phyloP scores from a whole-genome alignment of 2,888 invertebrate species.

The Dinocampus coccinellae region DNA sequence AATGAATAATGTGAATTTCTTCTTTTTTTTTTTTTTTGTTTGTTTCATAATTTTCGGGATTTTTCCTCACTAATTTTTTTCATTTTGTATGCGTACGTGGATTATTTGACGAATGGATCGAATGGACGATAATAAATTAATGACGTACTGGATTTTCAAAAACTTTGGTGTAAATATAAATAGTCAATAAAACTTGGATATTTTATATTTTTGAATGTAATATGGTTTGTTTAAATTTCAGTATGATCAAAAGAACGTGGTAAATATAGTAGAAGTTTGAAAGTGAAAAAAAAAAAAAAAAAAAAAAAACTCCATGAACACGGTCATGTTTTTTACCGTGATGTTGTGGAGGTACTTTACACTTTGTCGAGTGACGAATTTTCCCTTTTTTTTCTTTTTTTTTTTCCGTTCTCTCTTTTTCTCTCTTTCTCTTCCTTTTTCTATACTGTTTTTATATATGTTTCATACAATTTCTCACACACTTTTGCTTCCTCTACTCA shows the following conservation, averaged over 20 bases:
- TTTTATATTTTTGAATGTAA: background rate
- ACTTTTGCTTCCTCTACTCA: background rate
- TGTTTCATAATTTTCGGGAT: no score
- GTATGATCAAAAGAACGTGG: background rate
- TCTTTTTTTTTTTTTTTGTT: no score
- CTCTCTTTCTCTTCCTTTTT: background rate
- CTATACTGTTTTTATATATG: no score
- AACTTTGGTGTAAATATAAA: background rate
- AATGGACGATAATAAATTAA: no score
- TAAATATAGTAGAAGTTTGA: background rate
- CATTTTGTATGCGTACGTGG: no score
- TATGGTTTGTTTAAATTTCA: background rate
- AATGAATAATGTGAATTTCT: no score
- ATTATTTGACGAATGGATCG: no score
- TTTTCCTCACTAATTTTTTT: no score
- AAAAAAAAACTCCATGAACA: background rate
- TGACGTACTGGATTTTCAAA: no score
- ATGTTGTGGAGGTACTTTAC: background rate
- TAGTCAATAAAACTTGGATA: background rate
- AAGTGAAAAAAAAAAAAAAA: background rate
- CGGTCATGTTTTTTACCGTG: background rate
- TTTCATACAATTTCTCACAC: no score
- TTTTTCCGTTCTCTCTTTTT: background rate
- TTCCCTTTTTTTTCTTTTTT: background rate
- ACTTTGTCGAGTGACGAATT: background rate